Percentiles rank a stretch among this genome's conserved stretches.
Evolutionary conservation across 2,888 invertebrate genomes (phyloP).

Genomic region (Xylocampa areola): DNA sequence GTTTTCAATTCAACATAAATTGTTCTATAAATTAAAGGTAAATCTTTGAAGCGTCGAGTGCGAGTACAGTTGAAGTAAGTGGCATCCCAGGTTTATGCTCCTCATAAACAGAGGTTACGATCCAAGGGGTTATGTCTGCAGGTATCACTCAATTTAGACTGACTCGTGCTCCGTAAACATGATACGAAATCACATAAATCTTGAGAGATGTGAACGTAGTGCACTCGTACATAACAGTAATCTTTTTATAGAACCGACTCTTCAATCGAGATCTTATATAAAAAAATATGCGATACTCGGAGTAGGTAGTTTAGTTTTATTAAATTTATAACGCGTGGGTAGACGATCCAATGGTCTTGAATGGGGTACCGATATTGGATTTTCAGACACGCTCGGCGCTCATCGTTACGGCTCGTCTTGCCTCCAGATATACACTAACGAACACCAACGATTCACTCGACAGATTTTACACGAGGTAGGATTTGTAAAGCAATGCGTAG

Average conservation of each 20-base stretch:
- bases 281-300: slow-evolving; percentile 14
- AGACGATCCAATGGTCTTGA: slow-evolving; percentile 1
- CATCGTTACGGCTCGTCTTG: slow-evolving; percentile 6
- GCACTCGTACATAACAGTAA: slow-evolving; percentile 13
- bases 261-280: slow-evolving; percentile 14
- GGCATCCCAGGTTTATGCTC: slow-evolving; percentile 41
- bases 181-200: slow-evolving; percentile 36
- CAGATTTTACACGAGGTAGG: background rate
- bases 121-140: slow-evolving; percentile 32
- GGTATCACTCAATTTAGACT: slow-evolving; percentile 55
- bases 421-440: slow-evolving; percentile 1
- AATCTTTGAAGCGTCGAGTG: slow-evolving; percentile 30
- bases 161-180: slow-evolving; percentile 32
- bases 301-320: slow-evolving; percentile 8
- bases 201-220: slow-evolving; percentile 30
- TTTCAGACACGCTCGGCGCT: slow-evolving; percentile 1
- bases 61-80: slow-evolving; percentile 38
- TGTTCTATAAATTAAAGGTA: slow-evolving; percentile 21
- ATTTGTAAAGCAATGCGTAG: no score
- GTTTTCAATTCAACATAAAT: slow-evolving; percentile 31
- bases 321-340: slow-evolving; percentile 21
- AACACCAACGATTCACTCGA: background rate
- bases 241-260: slow-evolving; percentile 18
- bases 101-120: slow-evolving; percentile 57
- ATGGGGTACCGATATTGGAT: slow-evolving; percentile 19